These are phyloP conservation scores for Poicephalus meyeri DNA, from an alignment of 2,113 vertebrate genomes.

Conservation along the genomic window DNA sequence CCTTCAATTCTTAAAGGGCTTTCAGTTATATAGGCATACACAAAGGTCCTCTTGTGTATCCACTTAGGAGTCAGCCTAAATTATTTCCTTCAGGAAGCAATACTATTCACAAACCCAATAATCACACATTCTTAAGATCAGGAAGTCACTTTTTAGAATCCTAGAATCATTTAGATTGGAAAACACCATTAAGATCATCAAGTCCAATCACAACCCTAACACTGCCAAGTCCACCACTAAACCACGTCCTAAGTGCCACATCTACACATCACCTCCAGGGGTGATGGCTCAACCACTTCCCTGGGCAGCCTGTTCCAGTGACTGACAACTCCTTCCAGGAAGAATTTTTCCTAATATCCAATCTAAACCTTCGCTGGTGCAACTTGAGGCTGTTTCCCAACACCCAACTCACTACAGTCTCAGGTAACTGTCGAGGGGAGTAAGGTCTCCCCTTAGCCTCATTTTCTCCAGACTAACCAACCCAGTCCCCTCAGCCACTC, in stretches of 20 bases:
- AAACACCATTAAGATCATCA: neutral
- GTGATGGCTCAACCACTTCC: neutral
- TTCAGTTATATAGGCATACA: neutral
- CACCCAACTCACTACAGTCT: neutral
- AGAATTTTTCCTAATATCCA: neutral
- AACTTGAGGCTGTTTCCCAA: fast-evolving
- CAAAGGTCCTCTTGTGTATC: neutral
- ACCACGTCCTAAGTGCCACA: neutral
- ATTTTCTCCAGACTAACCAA: neutral
- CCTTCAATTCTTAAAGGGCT: neutral
- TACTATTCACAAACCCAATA: neutral
- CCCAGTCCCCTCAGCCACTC: neutral
- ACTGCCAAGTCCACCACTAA: neutral
- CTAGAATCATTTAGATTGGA: neutral
- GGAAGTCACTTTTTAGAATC: neutral
- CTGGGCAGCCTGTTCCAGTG: neutral
- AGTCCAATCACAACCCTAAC: neutral
- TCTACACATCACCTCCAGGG: neutral
- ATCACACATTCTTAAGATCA: neutral
- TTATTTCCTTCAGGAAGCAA: neutral
- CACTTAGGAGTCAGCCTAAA: neutral
- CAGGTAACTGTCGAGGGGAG: neutral
- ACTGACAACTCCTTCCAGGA: neutral
- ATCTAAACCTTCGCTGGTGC: neutral
- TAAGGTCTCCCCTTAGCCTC: neutral